Conservation (phyloP, 2,797 vertebrate genomes). For the Garrulus glandarius region DNA sequence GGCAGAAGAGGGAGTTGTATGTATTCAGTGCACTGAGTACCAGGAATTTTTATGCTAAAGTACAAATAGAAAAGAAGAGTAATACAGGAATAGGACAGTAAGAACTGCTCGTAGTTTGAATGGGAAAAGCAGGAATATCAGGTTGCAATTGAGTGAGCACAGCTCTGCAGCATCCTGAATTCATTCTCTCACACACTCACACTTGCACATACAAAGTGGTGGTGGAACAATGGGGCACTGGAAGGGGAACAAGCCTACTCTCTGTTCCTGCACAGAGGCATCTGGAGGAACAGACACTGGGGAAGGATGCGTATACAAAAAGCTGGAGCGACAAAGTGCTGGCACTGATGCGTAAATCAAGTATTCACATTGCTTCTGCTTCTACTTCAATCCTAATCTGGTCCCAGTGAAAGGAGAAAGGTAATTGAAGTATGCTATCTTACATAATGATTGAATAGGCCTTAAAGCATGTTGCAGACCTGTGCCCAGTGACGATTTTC, state of each 20-base stretch:
- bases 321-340: background rate
- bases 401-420: background rate
- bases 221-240: background rate
- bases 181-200: background rate
- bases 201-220: accelerated
- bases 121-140: background rate
- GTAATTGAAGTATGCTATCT: background rate
- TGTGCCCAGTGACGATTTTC: background rate
- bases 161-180: background rate
- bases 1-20: background rate
- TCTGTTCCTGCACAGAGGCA: background rate
- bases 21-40: accelerated
- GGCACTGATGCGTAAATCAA: background rate
- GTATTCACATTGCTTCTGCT: background rate
- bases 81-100: background rate
- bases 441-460: background rate
- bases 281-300: background rate
- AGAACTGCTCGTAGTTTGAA: background rate
- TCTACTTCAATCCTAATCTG: background rate
- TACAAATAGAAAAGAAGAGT: background rate
- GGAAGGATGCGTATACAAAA: background rate
- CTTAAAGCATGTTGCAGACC: background rate
- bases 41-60: background rate
- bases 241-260: background rate
- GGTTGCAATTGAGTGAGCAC: accelerated